Evolutionary conservation across 2,888 invertebrate species (phyloP).

Genomic region (Lordiphosa fenestrarum): DNA sequence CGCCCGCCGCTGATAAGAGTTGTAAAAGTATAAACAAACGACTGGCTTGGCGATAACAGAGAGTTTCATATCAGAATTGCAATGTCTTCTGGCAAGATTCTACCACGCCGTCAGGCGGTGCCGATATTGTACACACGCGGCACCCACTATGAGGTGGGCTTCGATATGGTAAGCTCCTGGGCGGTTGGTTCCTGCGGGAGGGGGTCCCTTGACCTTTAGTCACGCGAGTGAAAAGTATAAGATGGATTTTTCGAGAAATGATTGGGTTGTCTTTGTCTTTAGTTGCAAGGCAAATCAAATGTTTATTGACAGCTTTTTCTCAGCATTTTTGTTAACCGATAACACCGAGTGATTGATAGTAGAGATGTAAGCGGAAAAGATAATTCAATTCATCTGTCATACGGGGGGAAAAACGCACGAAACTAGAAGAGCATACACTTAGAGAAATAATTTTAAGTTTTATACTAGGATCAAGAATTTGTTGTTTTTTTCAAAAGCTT

Average conservation of each 20-base stretch:
- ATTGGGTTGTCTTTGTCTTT: not conserved
- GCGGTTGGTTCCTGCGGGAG: not conserved
- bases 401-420: too few species aligned
- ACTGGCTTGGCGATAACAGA: conserved; percentile 1
- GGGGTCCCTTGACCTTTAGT: conserved; percentile 8
- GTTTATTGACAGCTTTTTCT: too few species aligned
- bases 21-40: conserved; percentile 21
- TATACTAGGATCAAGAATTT: too few species aligned
- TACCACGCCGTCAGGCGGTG: conserved; percentile 84
- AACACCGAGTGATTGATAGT: too few species aligned
- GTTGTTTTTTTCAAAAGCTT: too few species aligned
- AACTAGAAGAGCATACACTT: too few species aligned
- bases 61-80: not conserved
- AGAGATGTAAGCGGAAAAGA: too few species aligned
- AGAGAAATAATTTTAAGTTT: too few species aligned
- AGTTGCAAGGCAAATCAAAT: too few species aligned
- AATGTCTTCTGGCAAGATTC: conserved; percentile 68
- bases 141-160: conserved; percentile 92
- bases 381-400: too few species aligned
- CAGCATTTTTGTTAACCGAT: too few species aligned
- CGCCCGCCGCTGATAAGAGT: conserved; percentile 9
- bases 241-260: conserved; percentile 3
- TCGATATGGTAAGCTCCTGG: conserved; percentile 87
- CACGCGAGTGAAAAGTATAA: conserved; percentile 15
- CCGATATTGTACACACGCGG: conserved; percentile 90